Evolutionary conservation across 2,113 vertebrate species (phyloP).

Genomic region (Rhinogobius similis): DNA sequence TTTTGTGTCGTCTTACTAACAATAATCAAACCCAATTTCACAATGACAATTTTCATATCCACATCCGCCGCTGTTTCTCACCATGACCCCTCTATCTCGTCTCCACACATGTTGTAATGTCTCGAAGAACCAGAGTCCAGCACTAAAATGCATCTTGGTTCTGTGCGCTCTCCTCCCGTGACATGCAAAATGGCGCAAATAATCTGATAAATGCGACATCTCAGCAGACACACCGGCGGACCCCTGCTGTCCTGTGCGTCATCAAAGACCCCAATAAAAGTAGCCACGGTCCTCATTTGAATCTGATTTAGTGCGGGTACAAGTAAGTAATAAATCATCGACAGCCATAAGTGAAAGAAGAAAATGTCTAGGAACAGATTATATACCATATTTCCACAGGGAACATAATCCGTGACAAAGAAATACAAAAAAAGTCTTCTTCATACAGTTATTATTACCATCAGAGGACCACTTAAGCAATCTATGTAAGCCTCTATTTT

Average conservation of each 20-base stretch:
- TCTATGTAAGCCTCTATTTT: conserved; percentile 32
- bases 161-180: conserved; percentile 13
- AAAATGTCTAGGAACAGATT: background rate
- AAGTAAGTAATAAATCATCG: background rate
- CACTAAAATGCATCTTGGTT: conserved; percentile 22
- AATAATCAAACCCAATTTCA: conserved; percentile 1
- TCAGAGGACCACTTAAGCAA: conserved; percentile 24
- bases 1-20: background rate
- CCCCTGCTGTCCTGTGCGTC: conserved; percentile 27
- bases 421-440: conserved; percentile 3
- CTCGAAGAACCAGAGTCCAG: background rate
- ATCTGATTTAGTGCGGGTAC: conserved; percentile 11
- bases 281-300: background rate
- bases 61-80: background rate
- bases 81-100: conserved; percentile 1
- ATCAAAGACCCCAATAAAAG: background rate
- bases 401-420: background rate
- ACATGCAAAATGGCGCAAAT: conserved; percentile 38
- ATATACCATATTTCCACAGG: background rate
- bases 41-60: background rate
- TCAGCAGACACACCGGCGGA: conserved; percentile 27
- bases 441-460: conserved; percentile 36
- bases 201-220: conserved; percentile 47
- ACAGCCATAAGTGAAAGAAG: background rate
- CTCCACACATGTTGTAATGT: background rate